Percentiles rank a stretch among this genome's conserved stretches.
phyloP scores from a whole-genome alignment of 2,113 vertebrate species.

The Laterallus jamaicensis region DNA sequence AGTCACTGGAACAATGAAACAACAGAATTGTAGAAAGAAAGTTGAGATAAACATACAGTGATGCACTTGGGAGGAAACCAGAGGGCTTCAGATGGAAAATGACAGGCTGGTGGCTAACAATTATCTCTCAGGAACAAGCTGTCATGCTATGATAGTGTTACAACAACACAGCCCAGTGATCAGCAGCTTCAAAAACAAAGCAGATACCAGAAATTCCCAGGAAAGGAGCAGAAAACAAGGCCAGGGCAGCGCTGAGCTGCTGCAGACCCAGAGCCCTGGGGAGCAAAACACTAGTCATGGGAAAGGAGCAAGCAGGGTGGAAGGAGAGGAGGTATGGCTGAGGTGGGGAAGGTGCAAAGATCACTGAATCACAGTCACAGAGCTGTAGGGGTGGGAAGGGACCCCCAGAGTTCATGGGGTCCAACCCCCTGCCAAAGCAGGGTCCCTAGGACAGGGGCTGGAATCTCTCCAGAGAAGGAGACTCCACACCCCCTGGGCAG shows the following conservation, averaged over 20 bases:
- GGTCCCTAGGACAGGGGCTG: too few species aligned
- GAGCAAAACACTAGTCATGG: neutral
- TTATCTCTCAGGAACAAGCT: conserved; percentile 35
- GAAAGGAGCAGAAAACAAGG: neutral
- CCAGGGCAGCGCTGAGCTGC: fast-evolving
- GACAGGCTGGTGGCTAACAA: neutral
- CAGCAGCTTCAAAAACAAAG: neutral
- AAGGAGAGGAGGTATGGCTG: neutral
- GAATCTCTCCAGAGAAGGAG: too few species aligned
- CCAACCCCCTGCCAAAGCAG: too few species aligned
- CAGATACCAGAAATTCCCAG: neutral
- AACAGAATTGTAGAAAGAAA: neutral
- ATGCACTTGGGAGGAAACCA: neutral
- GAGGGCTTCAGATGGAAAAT: neutral
- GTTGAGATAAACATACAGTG: neutral
- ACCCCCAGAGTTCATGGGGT: too few species aligned
- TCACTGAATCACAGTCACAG: too few species aligned
- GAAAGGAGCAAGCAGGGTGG: fast-evolving
- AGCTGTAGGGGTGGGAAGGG: too few species aligned
- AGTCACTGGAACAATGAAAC: neutral
- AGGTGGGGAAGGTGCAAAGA: neutral
- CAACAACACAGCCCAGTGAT: neutral
- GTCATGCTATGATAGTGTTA: neutral
- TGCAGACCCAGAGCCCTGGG: fast-evolving
- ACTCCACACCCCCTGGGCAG: too few species aligned